Base-by-base conservation (phyloP, 2,888 invertebrate species). In the Artemia sinica region DNA sequence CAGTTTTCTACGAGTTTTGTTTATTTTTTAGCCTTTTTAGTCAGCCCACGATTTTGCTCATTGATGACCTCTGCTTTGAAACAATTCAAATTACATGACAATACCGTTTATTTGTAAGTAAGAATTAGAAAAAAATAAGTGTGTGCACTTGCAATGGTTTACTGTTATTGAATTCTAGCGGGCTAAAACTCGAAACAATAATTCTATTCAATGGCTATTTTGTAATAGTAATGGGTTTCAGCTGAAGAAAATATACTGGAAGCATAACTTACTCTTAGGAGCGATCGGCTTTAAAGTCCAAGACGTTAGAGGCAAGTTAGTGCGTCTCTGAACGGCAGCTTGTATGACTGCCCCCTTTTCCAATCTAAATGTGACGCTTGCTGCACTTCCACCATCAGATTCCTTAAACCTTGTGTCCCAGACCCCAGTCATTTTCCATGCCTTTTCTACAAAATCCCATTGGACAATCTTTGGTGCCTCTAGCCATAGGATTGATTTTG, bases 351-450 rank as follows among this genome's bases (percentile, higher is more conserved):
- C 50, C n/a, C 68, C 66, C 52, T 70, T 68, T 66, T 70, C 70
- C 13, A 70, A 50, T 8, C 70, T 68, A 50, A 70, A 70, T 41
- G 66, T 65, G 8, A 70, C 9, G 9, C 58, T 49, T 14, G 70
- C 41, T 14, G 12, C 13, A 14, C 50, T 49, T 11, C 10, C 28
- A 13, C 70, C 66, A 18, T 65, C 51, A 51, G 68, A 50, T 50
- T 70, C 70, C 8, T 69, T 41, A 41, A 69, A 70, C 6, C 70
- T 50, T n/a, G 66, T 51, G 52, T 70, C 70, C 70, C 70, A 70
- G n/a, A 70, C 52, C 14, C 68, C 68, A 48, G 41, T 65, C n/a
- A 18, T 66, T 12, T 41, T 68, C 70, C 70, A 70, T 2, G 50
- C 28, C n/a, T 58, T 48, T 11, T 48, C 14, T 50, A n/a, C 49